Base-by-base conservation (phyloP, 2,888 invertebrate species). In the Caenorhabditis virilis region DNA sequence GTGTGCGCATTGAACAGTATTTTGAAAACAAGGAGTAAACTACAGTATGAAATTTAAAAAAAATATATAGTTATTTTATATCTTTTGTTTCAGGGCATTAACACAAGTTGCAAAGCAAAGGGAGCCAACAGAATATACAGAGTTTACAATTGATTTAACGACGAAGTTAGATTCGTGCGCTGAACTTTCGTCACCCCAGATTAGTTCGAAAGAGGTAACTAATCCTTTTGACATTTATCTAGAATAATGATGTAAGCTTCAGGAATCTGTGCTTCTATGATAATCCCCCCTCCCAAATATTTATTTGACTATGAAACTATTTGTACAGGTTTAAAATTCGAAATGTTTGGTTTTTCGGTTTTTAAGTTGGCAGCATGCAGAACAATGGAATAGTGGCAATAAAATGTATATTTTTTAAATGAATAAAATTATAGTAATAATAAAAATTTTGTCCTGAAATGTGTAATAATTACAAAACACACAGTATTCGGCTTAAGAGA, bases 131-230 rank as follows among this genome's bases (percentile, higher is more conserved):
- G 71, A 71, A 26, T 68, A 68, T 43, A 71, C 71, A 5, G 72
- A 72, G 39, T 72, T 62, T 38, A 72, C 72, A 13, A 64, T 72
- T 39, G 72, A 72, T 49, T 49, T 72, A 7, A 72, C 69, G 9
- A 72, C 72, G 11, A 72, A 72, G 50, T 45, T 75, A 58, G 75
- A 75, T 38, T 75, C 75, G 13, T 75, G 75, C 35, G 61, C 71
- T 18, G 75, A 75, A 39, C 47, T 72, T n/a, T 71, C 70, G 9
- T 72, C 72, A 1, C 67, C 72, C 9, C 72, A 68, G 26, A 63
- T 62, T 20, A 57, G 60, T 36, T 66, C 62, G 1, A 62, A 62
- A 60, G 68, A 60, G 43, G 60, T 63, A 25, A 20, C 18, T 13
- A 30, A 18, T n/a, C n/a, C n/a, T 15, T 30, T 30, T 30, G 13